Percentiles rank a stretch among this genome's conserved stretches.
These are phyloP conservation scores for Schmidtea mediterranea DNA, from an alignment of 1,140 invertebrate species.

Conservation along the genomic window DNA sequence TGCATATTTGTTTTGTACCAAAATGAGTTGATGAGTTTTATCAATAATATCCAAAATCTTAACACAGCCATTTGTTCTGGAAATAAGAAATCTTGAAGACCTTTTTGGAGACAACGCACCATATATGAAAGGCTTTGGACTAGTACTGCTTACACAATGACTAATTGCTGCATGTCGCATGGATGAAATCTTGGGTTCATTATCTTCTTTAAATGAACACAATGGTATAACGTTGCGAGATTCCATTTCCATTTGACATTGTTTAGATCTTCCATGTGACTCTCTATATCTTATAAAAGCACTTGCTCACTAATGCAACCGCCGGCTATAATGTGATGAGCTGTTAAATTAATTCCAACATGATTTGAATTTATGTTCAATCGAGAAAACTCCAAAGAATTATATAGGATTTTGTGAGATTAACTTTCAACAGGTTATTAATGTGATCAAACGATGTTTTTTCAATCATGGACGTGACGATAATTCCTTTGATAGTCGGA, in stretches of 20 bases:
- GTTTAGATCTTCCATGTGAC: conserved; percentile 21
- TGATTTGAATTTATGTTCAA: conserved; percentile 27
- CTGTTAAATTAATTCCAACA: conserved; percentile 27
- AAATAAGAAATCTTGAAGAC: too few relatives aligned
- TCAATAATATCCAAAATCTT: too few relatives aligned
- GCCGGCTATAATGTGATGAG: conserved; percentile 26
- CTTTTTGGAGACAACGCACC: too few relatives aligned
- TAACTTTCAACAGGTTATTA: conserved; percentile 24
- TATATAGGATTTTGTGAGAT: conserved; percentile 26
- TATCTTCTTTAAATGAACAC: conserved; percentile 7
- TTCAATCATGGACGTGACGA: conserved; percentile 24
- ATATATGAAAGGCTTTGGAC: too few relatives aligned
- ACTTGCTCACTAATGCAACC: conserved; percentile 31
- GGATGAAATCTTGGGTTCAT: conserved; percentile 5
- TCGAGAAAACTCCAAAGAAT: conserved; percentile 30
- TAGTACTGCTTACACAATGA: background rate
- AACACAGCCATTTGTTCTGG: too few relatives aligned
- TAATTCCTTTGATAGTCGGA: conserved; percentile 24
- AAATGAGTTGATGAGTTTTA: too few relatives aligned
- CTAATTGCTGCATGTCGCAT: conserved; percentile 3
- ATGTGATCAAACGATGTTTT: conserved; percentile 26
- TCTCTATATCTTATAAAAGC: conserved; percentile 29
- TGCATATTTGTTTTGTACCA: too few relatives aligned
- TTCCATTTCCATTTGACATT: conserved; percentile 16
- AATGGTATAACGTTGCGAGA: conserved; percentile 1